These are phyloP conservation scores for Prolemur simus DNA, from an alignment of 2,113 vertebrate species.

Conservation along the genomic window DNA sequence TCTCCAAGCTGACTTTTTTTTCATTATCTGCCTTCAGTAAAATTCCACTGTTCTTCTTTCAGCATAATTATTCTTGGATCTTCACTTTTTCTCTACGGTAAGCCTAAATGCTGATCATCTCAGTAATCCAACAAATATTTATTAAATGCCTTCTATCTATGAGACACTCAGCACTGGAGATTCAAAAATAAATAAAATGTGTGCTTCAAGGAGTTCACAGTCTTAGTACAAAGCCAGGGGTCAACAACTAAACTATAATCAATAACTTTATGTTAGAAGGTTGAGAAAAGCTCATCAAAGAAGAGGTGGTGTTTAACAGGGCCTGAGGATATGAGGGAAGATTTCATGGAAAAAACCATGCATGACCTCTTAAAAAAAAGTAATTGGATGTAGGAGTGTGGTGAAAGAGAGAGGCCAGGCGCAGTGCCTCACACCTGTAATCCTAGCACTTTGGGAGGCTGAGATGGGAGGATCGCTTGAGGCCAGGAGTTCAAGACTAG, in stretches of 20 bases:
- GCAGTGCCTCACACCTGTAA: background rate
- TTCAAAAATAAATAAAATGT: conserved; percentile 17
- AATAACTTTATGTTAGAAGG: conserved; percentile 9
- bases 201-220: conserved; percentile 15
- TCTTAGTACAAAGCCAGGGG: conserved; percentile 8
- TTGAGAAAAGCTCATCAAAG: conserved; percentile 16
- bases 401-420: background rate
- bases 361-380: background rate
- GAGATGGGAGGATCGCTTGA: background rate
- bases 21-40: background rate
- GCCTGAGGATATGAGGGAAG: background rate
- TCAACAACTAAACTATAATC: background rate
- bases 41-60: conserved; percentile 21
- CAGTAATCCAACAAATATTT: conserved; percentile 47
- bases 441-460: background rate
- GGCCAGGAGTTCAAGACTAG: background rate
- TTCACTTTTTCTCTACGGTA: background rate
- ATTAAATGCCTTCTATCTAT: background rate
- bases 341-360: background rate
- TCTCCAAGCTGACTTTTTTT: background rate
- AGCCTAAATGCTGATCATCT: conserved; percentile 44
- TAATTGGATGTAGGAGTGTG: background rate
- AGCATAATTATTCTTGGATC: conserved; percentile 41
- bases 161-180: background rate
- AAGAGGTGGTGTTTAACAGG: background rate